Evolutionary conservation across 2,113 vertebrate species (phyloP).

Genomic region (Brachyistius frenatus): DNA sequence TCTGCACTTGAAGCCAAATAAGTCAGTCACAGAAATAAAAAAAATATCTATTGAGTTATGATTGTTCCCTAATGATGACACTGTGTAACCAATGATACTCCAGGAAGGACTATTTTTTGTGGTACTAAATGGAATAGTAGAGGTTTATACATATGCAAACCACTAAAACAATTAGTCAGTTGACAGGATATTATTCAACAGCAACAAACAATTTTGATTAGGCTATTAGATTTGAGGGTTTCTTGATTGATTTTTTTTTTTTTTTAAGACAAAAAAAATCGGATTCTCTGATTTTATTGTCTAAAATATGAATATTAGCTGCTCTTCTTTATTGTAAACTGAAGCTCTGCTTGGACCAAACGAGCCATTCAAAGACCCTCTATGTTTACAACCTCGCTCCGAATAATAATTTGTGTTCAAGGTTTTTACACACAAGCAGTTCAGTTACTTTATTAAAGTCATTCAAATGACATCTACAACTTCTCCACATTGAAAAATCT

Average conservation of each 20-base stretch:
- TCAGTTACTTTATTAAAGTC: background rate
- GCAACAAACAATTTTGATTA: too few species aligned
- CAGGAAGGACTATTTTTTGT: conserved; percentile 40
- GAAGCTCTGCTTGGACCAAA: too few species aligned
- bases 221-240: background rate
- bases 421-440: background rate
- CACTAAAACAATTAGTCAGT: too few species aligned
- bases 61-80: conserved; percentile 46
- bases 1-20: conserved; percentile 8
- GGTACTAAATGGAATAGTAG: conserved; percentile 22
- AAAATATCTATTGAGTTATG: conserved; percentile 24
- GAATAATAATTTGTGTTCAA: conserved; percentile 3
- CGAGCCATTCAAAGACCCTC: too few species aligned
- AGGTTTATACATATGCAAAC: too few species aligned
- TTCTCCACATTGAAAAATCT: background rate
- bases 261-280: background rate
- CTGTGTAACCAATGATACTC: conserved; percentile 24
- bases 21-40: conserved; percentile 23
- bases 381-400: background rate
- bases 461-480: background rate
- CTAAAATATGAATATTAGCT: background rate
- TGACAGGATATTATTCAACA: too few species aligned
- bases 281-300: background rate
- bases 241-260: background rate
- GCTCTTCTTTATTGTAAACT: background rate